Evolutionary conservation across 2,113 vertebrate species (phyloP).

Genomic region (Scartelaos histophorus): DNA sequence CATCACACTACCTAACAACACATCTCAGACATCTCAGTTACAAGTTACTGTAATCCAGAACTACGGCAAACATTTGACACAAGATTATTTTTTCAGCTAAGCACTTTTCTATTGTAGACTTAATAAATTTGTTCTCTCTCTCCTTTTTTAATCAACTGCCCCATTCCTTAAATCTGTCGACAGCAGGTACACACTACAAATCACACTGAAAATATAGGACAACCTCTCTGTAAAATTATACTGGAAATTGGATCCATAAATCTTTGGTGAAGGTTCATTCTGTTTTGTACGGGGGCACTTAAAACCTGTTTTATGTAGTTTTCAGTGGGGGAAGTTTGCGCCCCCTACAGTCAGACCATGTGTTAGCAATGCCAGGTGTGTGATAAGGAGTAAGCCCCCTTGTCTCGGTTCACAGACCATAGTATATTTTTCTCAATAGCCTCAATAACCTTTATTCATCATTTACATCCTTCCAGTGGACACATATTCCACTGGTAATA

Average conservation of each 20-base stretch:
- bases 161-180: not conserved
- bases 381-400: not conserved
- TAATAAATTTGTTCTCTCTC: not conserved
- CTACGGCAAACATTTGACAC: too few relatives aligned
- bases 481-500: not conserved
- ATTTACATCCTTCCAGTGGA: not conserved
- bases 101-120: not conserved
- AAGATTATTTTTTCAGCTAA: not conserved
- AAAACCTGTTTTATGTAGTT: not conserved
- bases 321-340: not conserved
- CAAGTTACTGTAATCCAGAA: too few relatives aligned
- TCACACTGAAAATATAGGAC: not conserved
- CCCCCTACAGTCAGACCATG: not conserved
- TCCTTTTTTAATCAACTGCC: slow-evolving; percentile 1
- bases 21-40: too few relatives aligned
- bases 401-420: not conserved
- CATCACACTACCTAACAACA: too few relatives aligned
- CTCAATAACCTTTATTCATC: not conserved
- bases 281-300: not conserved
- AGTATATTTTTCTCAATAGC: not conserved
- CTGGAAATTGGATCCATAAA: not conserved
- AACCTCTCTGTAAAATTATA: not conserved
- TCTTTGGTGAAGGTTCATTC: not conserved
- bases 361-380: not conserved
- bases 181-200: not conserved